Conservation (phyloP, 2,797 vertebrate genomes). For the Haliaeetus vocifer region DNA sequence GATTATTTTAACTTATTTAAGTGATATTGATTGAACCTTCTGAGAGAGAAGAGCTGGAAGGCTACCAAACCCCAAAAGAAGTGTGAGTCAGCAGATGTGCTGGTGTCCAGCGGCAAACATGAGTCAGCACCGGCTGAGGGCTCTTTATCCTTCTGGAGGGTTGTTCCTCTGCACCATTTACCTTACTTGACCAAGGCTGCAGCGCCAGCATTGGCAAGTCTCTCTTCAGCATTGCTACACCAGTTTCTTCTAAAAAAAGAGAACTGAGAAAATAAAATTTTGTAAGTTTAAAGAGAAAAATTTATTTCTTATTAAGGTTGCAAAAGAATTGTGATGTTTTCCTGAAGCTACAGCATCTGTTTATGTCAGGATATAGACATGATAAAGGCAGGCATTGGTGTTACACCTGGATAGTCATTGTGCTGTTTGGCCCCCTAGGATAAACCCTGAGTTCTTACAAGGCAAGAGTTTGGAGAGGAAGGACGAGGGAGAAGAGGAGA, state of each 20-base stretch:
- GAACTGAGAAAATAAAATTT: not conserved
- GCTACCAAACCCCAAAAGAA: not conserved
- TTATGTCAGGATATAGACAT: accelerated
- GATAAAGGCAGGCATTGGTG: not conserved
- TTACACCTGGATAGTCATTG: not conserved
- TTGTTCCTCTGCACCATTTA: slow-evolving; percentile 39
- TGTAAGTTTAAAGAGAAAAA: not conserved
- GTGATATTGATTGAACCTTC: not conserved
- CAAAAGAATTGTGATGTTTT: not conserved
- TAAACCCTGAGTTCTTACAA: not conserved
- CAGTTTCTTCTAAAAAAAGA: not conserved
- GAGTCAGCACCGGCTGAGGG: not conserved
- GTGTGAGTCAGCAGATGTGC: slow-evolving; percentile 12
- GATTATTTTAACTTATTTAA: not conserved
- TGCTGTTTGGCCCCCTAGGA: not conserved
- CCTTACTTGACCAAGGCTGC: slow-evolving; percentile 41
- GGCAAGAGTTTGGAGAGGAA: not conserved
- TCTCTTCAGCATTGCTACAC: not conserved
- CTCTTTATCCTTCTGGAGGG: not conserved
- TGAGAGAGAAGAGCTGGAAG: not conserved
- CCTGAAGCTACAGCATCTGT: not conserved
- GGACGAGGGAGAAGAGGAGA: not conserved
- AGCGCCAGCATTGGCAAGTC: not conserved
- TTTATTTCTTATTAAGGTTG: not conserved
- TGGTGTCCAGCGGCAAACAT: not conserved